Conservation (phyloP, 2,888 invertebrate species). For the Timandra comae region DNA sequence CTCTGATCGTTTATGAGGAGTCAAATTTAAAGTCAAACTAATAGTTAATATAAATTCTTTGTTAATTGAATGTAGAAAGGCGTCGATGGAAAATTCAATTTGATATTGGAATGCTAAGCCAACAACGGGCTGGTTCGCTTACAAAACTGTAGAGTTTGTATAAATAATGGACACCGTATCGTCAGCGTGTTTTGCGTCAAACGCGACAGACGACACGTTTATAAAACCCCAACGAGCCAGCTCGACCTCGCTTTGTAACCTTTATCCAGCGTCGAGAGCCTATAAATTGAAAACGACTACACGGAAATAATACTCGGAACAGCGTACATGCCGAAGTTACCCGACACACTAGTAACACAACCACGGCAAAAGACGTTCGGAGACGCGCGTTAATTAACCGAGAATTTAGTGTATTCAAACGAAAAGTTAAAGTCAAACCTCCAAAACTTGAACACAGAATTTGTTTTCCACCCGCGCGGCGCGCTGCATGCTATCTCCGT, state of each 20-base stretch:
- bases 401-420: slow-evolving; percentile 64
- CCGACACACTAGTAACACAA: slow-evolving; percentile 18
- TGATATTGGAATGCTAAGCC: no score
- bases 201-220: slow-evolving; percentile 12
- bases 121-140: no score
- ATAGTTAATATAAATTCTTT: no score
- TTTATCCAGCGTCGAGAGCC: slow-evolving; percentile 13
- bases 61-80: no score
- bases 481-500: no score
- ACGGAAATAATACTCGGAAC: slow-evolving; percentile 38
- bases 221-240: slow-evolving; percentile 15
- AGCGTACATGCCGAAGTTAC: slow-evolving; percentile 36
- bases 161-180: slow-evolving; percentile 16
- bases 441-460: slow-evolving; percentile 54
- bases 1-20: no score
- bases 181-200: slow-evolving; percentile 12
- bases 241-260: slow-evolving; percentile 16
- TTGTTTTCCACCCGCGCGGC: slow-evolving; percentile 53
- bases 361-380: slow-evolving; percentile 26
- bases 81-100: no score
- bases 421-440: slow-evolving; percentile 55
- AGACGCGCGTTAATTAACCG: slow-evolving; percentile 62
- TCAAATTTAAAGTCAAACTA: no score
- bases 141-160: slow-evolving; percentile 7
- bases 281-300: slow-evolving; percentile 30